Percentiles rank a stretch among this genome's conserved stretches.
These are phyloP conservation scores for Lerista edwardsae DNA, from an alignment of 2,797 vertebrate species.

Conservation along the genomic window DNA sequence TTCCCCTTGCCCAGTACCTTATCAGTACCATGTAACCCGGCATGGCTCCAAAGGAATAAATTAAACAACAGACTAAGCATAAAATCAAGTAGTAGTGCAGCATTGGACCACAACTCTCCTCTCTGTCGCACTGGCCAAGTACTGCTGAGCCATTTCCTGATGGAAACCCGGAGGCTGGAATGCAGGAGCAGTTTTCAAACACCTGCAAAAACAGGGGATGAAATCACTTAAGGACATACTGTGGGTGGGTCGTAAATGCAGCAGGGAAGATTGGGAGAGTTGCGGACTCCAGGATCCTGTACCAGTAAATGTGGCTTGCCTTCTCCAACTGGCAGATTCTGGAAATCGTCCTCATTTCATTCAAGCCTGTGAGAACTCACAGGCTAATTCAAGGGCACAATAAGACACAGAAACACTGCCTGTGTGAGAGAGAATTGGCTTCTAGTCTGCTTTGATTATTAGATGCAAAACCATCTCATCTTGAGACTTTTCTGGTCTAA, in stretches of 20 bases:
- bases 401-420: no score
- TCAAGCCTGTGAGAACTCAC: no score
- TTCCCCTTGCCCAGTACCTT: constrained; percentile 74
- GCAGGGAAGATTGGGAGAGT: no score
- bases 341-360: no score
- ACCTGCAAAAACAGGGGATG: constrained; percentile 73
- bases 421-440: no score
- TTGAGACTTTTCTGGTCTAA: no score
- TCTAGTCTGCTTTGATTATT: no score
- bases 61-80: constrained; percentile 85
- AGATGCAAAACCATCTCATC: no score
- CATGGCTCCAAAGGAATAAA: constrained; percentile 88
- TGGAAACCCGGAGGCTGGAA: constrained; percentile 75
- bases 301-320: neutral
- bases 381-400: no score
- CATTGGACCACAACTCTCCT: constrained; percentile 80
- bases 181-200: constrained; percentile 91
- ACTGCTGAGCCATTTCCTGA: constrained; percentile 81
- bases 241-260: neutral
- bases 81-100: constrained; percentile 89
- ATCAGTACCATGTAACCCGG: constrained; percentile 93
- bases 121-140: constrained; percentile 85
- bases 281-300: neutral
- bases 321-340: neutral
- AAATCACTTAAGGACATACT: no score